A percentile compares a stretch with the other conserved stretches of the same genome.
These are phyloP conservation scores for Enteromius fasciolatus DNA, from an alignment of 2,797 vertebrate genomes.

Conservation along the genomic window DNA sequence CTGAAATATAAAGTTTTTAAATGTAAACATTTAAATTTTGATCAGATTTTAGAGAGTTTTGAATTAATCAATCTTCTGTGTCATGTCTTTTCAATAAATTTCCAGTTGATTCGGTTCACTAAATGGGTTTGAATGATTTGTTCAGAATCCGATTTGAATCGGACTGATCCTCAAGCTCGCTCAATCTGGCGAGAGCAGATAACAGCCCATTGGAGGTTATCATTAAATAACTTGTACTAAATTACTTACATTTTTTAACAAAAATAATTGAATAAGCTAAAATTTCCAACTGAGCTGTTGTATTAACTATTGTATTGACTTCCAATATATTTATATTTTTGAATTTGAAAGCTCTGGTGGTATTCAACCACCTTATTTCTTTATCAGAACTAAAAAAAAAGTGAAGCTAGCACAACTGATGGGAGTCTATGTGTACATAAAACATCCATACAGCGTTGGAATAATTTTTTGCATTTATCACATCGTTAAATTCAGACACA, in stretches of 20 bases:
- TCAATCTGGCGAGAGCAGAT: neutral
- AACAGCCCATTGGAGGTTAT: neutral
- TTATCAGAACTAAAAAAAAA: too few relatives aligned
- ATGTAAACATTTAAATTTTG: neutral
- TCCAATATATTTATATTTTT: neutral
- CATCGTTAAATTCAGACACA: slow-evolving; percentile 49
- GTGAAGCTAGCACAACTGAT: too few relatives aligned
- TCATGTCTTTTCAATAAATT: neutral
- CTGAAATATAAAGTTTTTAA: neutral
- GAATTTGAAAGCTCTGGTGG: neutral
- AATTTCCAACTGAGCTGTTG: neutral
- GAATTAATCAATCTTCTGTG: neutral
- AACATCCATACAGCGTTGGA: neutral
- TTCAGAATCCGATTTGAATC: neutral
- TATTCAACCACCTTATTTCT: too few relatives aligned
- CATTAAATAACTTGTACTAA: neutral
- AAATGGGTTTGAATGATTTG: neutral
- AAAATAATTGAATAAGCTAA: neutral
- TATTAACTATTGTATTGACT: neutral
- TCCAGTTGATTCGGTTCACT: neutral
- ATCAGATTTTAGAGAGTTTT: neutral
- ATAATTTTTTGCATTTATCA: neutral
- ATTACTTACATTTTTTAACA: neutral
- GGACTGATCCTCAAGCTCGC: neutral
- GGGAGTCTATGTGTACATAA: too few relatives aligned